Evolutionary conservation across 2,888 invertebrate genomes (phyloP).

Genomic region (Tenthredo livida): DNA sequence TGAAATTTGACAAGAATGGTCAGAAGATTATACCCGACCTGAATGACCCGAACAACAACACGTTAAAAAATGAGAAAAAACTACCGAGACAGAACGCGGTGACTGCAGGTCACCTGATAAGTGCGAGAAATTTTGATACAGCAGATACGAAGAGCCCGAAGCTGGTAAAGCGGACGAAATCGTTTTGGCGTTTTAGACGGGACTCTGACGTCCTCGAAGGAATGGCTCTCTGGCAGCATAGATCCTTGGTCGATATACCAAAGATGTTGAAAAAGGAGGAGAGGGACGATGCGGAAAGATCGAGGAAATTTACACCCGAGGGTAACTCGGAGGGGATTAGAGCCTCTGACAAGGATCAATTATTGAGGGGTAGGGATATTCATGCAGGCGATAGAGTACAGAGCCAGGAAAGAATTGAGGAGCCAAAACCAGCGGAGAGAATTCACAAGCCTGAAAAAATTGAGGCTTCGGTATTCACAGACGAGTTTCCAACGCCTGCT

Average conservation of each 20-base stretch:
- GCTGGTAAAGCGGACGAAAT: constrained; percentile 89
- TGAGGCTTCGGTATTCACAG: constrained; percentile 67
- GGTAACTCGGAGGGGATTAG: neutral
- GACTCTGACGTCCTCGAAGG: constrained; percentile 89
- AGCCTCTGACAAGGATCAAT: constrained; percentile 50
- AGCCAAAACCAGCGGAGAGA: constrained; percentile 75
- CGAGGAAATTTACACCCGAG: constrained; percentile 16
- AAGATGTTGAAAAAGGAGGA: constrained; percentile 80
- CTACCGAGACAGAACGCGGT: constrained; percentile 77
- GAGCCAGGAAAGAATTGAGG: constrained; percentile 59
- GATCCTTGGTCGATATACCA: constrained; percentile 88
- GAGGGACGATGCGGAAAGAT: neutral
- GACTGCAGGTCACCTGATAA: constrained; percentile 67
- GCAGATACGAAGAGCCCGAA: constrained; percentile 79
- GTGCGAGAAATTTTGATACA: constrained; percentile 78
- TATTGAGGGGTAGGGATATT: constrained; percentile 50
- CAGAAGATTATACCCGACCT: constrained; percentile 63
- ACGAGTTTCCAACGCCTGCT: constrained; percentile 75
- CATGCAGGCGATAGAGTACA: neutral
- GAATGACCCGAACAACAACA: constrained; percentile 74
- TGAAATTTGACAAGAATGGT: constrained; percentile 58
- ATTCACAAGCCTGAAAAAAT: constrained; percentile 72
- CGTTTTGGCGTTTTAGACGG: constrained; percentile 91
- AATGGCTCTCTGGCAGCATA: constrained; percentile 92
- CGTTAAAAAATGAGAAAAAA: constrained; percentile 76